Evolutionary conservation across 1,140 invertebrate species (phyloP).

Genomic region (Theocolax elegans): DNA sequence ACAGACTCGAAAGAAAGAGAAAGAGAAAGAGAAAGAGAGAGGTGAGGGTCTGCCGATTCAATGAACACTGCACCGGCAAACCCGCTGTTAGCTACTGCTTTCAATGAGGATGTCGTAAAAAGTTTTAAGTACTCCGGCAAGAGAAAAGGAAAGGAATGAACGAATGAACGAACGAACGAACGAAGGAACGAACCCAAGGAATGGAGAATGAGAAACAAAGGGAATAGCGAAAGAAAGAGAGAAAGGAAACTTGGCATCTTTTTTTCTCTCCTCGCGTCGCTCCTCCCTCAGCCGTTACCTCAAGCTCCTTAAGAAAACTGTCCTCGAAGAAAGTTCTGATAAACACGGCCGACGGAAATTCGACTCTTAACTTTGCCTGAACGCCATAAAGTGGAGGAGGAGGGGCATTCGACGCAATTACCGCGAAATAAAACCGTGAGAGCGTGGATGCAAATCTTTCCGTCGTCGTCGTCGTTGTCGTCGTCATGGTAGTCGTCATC

Average conservation of each 20-base stretch:
- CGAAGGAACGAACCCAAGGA: conserved; percentile 39
- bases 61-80: conserved; percentile 45
- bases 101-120: conserved; percentile 57
- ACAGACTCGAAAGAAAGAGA: neutral
- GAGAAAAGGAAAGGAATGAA: conserved; percentile 42
- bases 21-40: neutral
- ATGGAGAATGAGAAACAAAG: conserved; percentile 34
- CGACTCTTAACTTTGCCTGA: conserved; percentile 32
- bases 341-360: conserved; percentile 33
- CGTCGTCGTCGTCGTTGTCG: no score
- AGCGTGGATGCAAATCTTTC: neutral
- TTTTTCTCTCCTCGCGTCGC: no score
- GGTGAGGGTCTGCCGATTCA: conserved; percentile 46
- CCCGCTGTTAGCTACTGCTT: conserved; percentile 48
- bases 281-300: no score
- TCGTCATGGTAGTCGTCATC: no score
- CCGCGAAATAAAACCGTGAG: neutral
- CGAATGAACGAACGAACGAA: no score
- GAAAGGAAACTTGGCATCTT: no score
- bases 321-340: conserved; percentile 23
- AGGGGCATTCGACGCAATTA: conserved; percentile 25
- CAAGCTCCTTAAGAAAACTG: conserved; percentile 30
- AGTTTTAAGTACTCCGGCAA: conserved; percentile 53
- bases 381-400: neutral
- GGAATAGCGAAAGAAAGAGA: conserved; percentile 15